Base-by-base conservation (phyloP, 1,140 invertebrate species). In the Diorhabda carinulata region DNA sequence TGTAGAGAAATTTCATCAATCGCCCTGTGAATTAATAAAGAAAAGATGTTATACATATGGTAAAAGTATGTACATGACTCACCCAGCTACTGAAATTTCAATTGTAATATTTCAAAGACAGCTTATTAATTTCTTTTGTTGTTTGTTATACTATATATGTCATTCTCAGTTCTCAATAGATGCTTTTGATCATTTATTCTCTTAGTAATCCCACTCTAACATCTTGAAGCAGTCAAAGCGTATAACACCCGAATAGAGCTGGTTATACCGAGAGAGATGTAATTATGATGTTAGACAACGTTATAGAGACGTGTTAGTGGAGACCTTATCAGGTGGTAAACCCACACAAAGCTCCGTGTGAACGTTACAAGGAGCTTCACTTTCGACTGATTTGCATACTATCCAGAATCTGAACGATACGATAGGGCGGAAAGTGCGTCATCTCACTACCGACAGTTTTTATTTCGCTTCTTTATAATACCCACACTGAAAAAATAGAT, bases 321-420 rank as follows among this genome's bases (percentile, higher is more conserved):
- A 59, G 66, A 61, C 60, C 70, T 67, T 71, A 71, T 64, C 61
- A 64, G 67, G 62, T 71, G 58, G 65, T 64, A 45, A 61, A 56
- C 57, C 59, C 58, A 8, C 52, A 45, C 10, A 70, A 67, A 70
- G 69, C 64, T 40, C 64, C 58, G 70, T 61, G 70, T 69, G 67
- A 69, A 69, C 60, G 61, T 42, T 43, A 52, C 67, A 69, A 69
- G 67, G 57, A 69, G 67, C 61, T 58, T 60, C 56, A 69, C 47
- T 64, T 62, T 64, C 67, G 43, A 44, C 67, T 69, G 44, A 69
- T 69, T 69, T 69, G 61, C 67, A 69, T 69, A 60, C 67, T 69
- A 69, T 69, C 67, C 65, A 42, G 57, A 40, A 10, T 43, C 62
- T 25, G n/a, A 10, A 40, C 56, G 40, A 25, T 59, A 40, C 62